These are phyloP conservation scores for Dendrocopos noguchii DNA, from an alignment of 2,113 vertebrate species.

Conservation along the genomic window DNA sequence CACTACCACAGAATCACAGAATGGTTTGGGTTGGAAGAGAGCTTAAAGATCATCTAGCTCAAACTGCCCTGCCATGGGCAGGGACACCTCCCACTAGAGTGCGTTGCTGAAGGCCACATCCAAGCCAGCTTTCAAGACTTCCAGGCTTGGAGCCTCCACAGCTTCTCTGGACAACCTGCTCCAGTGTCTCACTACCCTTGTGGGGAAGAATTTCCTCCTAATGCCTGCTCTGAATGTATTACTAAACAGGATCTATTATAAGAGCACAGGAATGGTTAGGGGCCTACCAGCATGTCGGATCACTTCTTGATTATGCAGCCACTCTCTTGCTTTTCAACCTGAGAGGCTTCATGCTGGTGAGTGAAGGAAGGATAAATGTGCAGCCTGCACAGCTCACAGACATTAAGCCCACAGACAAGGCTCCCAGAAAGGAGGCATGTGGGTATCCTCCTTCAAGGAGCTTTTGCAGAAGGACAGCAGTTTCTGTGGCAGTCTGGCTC, in stretches of 20 bases:
- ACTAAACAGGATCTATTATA: background rate
- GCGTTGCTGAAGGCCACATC: too few species aligned
- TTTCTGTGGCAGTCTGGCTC: background rate
- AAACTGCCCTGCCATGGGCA: too few species aligned
- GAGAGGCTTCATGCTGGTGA: background rate
- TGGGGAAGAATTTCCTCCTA: too few species aligned
- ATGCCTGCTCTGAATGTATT: too few species aligned
- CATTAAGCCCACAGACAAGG: background rate
- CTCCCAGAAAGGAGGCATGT: background rate
- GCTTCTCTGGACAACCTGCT: too few species aligned
- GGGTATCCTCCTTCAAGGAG: background rate
- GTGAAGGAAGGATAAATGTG: background rate
- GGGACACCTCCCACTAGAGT: too few species aligned
- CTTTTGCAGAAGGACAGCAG: background rate
- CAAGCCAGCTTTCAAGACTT: too few species aligned
- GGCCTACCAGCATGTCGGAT: background rate
- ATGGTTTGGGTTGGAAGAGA: too few species aligned
- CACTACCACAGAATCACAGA: too few species aligned
- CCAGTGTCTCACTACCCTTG: too few species aligned
- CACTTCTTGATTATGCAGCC: fast-evolving
- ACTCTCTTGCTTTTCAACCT: background rate
- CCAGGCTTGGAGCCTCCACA: too few species aligned
- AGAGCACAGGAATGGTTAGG: background rate
- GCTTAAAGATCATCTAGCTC: too few species aligned
- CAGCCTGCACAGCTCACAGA: background rate